Evolutionary conservation across 2,113 vertebrate species (phyloP).

Genomic region (Dromaius novaehollandiae): DNA sequence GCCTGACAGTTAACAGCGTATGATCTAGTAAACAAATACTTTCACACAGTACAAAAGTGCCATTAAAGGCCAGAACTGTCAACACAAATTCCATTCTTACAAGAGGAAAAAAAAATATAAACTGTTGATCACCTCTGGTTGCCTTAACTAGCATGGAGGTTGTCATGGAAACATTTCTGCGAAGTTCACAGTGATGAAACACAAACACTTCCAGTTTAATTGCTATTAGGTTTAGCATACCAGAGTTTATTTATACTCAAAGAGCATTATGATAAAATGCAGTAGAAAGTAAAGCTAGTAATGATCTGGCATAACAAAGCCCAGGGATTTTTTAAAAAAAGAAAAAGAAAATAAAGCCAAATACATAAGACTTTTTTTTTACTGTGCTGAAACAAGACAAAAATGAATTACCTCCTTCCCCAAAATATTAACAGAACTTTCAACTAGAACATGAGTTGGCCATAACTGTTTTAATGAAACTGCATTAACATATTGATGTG

Average conservation of each 20-base stretch:
- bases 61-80: constrained; percentile 99
- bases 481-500: not conserved
- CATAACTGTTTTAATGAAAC: not conserved
- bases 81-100: constrained; percentile 96
- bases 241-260: constrained; percentile 83
- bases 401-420: not conserved
- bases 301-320: constrained; percentile 73
- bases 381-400: not conserved
- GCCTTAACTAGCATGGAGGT: constrained; percentile 96
- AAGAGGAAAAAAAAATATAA: constrained; percentile 77
- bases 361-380: constrained; percentile 10
- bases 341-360: constrained; percentile 46
- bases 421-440: constrained; percentile 31
- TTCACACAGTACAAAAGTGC: constrained; percentile 92
- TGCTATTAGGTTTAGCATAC: constrained; percentile 89
- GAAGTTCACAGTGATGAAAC: constrained; percentile 91
- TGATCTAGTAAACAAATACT: constrained; percentile 98
- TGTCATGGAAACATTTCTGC: constrained; percentile 98
- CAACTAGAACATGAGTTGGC: not conserved
- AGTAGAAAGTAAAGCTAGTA: constrained; percentile 75
- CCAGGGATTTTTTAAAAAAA: constrained; percentile 50
- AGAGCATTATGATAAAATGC: constrained; percentile 79
- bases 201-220: constrained; percentile 92
- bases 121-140: constrained; percentile 96
- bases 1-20: constrained; percentile 93